Evolutionary conservation across 2,113 vertebrate genomes (phyloP).

Genomic region (Catagonus wagneri): DNA sequence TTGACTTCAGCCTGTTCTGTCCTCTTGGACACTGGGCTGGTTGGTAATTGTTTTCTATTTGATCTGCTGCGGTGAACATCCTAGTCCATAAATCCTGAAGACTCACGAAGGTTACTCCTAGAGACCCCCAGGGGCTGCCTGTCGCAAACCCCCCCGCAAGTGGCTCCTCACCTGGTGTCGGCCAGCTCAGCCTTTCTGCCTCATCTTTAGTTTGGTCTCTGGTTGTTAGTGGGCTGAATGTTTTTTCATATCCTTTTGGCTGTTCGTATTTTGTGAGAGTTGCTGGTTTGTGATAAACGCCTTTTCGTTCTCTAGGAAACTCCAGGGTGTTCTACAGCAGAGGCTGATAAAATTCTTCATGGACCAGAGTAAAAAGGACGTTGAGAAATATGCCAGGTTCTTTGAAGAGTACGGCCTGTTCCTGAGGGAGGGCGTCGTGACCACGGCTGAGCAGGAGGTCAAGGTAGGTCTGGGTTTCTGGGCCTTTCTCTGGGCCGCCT

Average conservation of each 20-base stretch:
- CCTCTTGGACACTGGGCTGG: neutral
- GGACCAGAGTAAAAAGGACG: conserved; percentile 97
- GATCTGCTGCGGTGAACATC: neutral
- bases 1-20: neutral
- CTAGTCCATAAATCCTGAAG: no score
- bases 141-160: no score
- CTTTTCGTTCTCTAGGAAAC: conserved; percentile 90
- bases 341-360: conserved; percentile 95
- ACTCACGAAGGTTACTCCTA: rapidly evolving
- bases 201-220: neutral
- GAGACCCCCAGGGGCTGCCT: no score
- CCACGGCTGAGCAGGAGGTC: conserved; percentile 94
- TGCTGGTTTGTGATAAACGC: neutral
- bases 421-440: conserved; percentile 98
- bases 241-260: neutral
- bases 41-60: neutral
- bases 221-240: neutral
- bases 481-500: neutral
- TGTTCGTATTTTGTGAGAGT: neutral
- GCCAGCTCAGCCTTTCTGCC: neutral
- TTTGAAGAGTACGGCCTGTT: conserved; percentile 97
- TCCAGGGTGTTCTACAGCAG: conserved; percentile 95
- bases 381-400: conserved; percentile 95
- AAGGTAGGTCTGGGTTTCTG: conserved; percentile 88
- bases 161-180: rapidly evolving